These are phyloP conservation scores for Campylorhamphus procurvoides DNA, from an alignment of 2,113 vertebrate species.

Conservation along the genomic window DNA sequence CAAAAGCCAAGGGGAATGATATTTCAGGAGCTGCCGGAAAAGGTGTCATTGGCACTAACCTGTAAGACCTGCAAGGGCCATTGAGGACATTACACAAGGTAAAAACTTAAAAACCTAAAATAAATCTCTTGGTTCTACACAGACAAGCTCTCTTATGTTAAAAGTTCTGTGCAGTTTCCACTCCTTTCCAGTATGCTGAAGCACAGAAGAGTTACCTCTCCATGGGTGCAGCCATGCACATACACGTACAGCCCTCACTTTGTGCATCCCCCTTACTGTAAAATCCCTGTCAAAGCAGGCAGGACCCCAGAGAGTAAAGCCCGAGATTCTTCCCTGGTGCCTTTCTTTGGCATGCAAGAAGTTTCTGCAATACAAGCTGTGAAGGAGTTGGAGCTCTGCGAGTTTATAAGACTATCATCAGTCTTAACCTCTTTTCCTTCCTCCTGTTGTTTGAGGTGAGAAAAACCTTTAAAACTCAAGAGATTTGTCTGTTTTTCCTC, in stretches of 20 bases:
- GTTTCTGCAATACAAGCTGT: neutral
- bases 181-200: neutral
- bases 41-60: neutral
- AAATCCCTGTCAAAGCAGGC: neutral
- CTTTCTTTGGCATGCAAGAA: neutral
- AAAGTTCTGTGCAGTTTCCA: neutral
- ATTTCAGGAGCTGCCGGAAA: neutral
- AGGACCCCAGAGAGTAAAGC: neutral
- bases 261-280: neutral
- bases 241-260: neutral
- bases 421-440: neutral
- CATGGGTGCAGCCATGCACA: rapidly evolving
- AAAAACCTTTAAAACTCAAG: neutral
- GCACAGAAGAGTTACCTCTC: neutral
- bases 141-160: neutral
- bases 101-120: neutral
- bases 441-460: neutral
- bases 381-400: neutral
- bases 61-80: neutral
- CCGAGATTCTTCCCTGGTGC: neutral
- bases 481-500: neutral
- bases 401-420: neutral
- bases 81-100: neutral
- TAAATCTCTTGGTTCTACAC: neutral
- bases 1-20: rapidly evolving